Evolutionary conservation across 2,797 vertebrate species (phyloP), one percentile per base, ranked within the genome.

Genomic region (Falco berigora): DNA sequence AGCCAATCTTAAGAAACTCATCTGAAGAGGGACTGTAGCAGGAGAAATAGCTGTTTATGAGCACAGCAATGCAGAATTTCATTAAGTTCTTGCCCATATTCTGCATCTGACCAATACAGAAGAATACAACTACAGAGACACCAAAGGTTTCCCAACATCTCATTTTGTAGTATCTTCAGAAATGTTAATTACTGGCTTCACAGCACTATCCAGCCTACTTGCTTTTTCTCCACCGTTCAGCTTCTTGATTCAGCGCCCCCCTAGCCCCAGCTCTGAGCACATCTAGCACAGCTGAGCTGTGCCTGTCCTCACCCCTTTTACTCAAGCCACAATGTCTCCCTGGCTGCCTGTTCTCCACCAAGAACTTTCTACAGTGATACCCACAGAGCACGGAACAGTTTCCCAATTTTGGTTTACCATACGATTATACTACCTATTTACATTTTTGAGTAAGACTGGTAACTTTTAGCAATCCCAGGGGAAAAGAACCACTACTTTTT

Each of bases 1-100:
- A 97, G 88, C 64, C 81, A 77, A 17, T 85, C 88, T 90, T 91
- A 92, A 93, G 90, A 80, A 96, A 93, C 91, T 90, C 78, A 47
- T 78, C 83, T 0, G 56, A 93, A 96, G 78, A 89, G 50, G 53
- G 66, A 46, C 14, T 75, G 50, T 17, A 83, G 72, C 83, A 92
- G 64, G 55, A 93, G 64, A 92, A 92, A 82, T 72, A 75, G 58
- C 40, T 94, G 93, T 94, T 95, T 86, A 66, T 89, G 71, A 95
- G 86, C 53, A 72, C 58, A 90, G 93, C n/a, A 69, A 81, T 66
- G 47, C 38, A 90, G 81, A 94, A 89, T 86, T 91, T 94, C 42
- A 72, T 94, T 40, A 92, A 69, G 30, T 88, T 83, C 72, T 83
- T 89, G 66, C 24, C 75, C 72, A 79, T 46, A 79, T 66, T 90